Evolutionary conservation across 2,888 invertebrate species (phyloP), one percentile per base, ranked within the genome.

Genomic region (Pteria penguin): DNA sequence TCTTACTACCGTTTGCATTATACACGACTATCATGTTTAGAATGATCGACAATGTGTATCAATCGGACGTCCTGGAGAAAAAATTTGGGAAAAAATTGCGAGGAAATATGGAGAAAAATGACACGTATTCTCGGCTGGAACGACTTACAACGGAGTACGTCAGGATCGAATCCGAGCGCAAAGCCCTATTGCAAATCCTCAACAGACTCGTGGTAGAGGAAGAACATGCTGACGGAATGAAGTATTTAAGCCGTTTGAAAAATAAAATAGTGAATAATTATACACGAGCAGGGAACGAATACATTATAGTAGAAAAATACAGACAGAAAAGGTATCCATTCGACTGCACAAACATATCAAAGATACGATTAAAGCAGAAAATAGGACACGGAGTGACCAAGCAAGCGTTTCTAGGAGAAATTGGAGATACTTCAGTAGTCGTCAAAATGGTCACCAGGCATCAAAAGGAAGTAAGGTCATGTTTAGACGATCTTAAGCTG

Each of bases 391-490:
- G 91, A 1, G 90, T 90, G 1, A 86, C 90, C 14, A 91, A 91
- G 70, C 90, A 91, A 73, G 88, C 90, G 0, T 90, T 87, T 75
- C 83, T 86, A 4, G 89, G 88, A 3, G 76, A 83, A n/a, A 86
- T 84, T 67, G 73, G 80, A 0, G 87, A 86, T 0, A 63, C 73
- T 26, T 81, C 83, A 33, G 86, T 91, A 0, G 90, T 88, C 3
- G 89, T 90, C 8, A 91, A 90, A 74, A 90, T 91, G 91, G 90
- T 91, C 3, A 91, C 90, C 2, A 79, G 89, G 14, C 89, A 90
- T 72, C 87, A 88, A 57, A 85, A 84, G 60, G 89, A 90, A 75
- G 90, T 90, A 8, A 80, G 84, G 65, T 75, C 76, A 3, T 90
- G 90, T 79, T 79, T 90, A 22, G 85, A 87, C 27, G 75, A 82